A percentile compares a stretch with the other conserved stretches of the same genome.
phyloP scores from a whole-genome alignment of 35 echinoderm and acorn worm species.

The Ophiothrix spiculata region DNA sequence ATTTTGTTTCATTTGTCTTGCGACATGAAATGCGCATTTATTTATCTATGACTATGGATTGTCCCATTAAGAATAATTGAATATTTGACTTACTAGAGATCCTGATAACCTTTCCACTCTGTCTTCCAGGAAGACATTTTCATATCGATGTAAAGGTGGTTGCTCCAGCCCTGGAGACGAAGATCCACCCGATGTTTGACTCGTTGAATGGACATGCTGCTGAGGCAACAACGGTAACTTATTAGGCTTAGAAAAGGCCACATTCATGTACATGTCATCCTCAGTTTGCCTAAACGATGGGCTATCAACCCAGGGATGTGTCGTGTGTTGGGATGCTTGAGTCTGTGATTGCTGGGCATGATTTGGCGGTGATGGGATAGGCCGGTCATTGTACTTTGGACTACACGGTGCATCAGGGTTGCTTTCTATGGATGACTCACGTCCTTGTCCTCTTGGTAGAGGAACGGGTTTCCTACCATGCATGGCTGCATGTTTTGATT shows the following conservation, averaged over 20 bases:
- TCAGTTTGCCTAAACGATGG: background rate
- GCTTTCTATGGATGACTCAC: constrained; percentile 46
- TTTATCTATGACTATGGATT: no score
- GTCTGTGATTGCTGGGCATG: no score
- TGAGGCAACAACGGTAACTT: background rate
- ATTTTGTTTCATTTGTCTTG: no score
- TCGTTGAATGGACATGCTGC: background rate
- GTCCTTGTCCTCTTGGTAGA: background rate
- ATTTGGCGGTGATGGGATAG: constrained; percentile 47
- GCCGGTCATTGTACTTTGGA: constrained; percentile 26
- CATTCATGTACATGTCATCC: constrained; percentile 68
- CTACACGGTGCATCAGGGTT: constrained; percentile 12
- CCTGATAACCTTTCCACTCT: constrained; percentile 12
- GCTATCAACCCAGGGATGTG: background rate
- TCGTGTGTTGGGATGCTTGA: background rate
- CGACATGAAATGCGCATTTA: no score
- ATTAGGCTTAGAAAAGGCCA: constrained; percentile 48
- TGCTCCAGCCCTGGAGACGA: background rate
- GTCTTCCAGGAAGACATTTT: constrained; percentile 58
- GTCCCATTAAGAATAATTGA: no score
- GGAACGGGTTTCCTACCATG: constrained; percentile 51
- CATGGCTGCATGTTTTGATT: background rate
- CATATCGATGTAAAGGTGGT: constrained; percentile 43
- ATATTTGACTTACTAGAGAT: background rate
- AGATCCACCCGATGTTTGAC: background rate